Percentiles rank a stretch among this genome's conserved stretches.
These are phyloP conservation scores for Phrynosoma platyrhinos DNA, from an alignment of 2,113 vertebrate species.

Conservation along the genomic window DNA sequence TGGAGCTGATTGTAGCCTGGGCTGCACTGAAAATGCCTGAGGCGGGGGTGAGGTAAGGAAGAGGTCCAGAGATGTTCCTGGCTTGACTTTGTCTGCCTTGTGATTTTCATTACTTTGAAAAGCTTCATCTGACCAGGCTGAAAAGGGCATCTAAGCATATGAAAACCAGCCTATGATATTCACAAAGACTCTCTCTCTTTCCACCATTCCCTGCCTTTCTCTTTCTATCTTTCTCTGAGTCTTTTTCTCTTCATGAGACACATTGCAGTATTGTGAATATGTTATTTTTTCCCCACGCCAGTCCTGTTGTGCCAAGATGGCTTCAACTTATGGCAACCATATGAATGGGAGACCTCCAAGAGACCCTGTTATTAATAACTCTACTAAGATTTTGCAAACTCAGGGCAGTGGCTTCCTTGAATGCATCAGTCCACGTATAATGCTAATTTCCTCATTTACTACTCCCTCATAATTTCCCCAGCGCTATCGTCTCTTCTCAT, in stretches of 20 bases:
- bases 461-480: too few species aligned
- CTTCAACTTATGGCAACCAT: constrained; percentile 10
- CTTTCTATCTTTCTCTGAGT: neutral
- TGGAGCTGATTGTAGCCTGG: neutral
- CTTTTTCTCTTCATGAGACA: neutral
- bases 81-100: constrained; percentile 4
- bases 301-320: too few species aligned
- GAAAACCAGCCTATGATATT: neutral
- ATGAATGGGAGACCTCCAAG: too few species aligned
- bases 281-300: too few species aligned
- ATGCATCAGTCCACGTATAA: neutral
- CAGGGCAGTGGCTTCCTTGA: constrained; percentile 42
- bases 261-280: neutral
- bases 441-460: too few species aligned
- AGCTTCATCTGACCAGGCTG: constrained; percentile 55
- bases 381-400: too few species aligned
- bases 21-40: neutral
- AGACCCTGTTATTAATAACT: too few species aligned
- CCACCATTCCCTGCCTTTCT: neutral
- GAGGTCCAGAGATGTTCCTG: constrained; percentile 46
- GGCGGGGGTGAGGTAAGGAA: neutral
- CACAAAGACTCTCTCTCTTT: neutral
- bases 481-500: neutral
- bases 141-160: constrained; percentile 8
- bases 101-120: constrained; percentile 56